A percentile compares a stretch with the other conserved stretches of the same genome.
Evolutionary conservation across 2,797 vertebrate species (phyloP).

Genomic region (Labeo calbasu): DNA sequence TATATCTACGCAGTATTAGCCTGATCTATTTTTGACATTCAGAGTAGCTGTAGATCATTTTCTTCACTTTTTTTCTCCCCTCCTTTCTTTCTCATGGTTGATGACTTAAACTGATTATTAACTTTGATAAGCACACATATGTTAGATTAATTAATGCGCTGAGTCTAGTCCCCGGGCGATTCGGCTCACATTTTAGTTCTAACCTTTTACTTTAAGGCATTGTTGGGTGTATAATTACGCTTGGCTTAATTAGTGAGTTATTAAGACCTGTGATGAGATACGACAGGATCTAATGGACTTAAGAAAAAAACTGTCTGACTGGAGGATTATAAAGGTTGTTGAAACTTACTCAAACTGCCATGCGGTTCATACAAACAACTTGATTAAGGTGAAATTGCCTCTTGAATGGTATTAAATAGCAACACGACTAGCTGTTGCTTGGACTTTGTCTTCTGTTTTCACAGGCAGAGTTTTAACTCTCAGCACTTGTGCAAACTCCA

Average conservation of each 20-base stretch:
- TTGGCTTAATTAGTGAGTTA: slow-evolving; percentile 68
- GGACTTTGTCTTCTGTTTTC: neutral
- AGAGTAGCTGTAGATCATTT: slow-evolving; percentile 19
- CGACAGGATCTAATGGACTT: slow-evolving; percentile 55
- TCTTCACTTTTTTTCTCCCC: neutral
- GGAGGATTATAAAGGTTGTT: slow-evolving; percentile 31
- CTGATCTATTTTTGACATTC: slow-evolving; percentile 33
- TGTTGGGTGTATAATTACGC: slow-evolving; percentile 71
- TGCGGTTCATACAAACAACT: slow-evolving; percentile 47
- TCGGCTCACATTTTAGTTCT: slow-evolving; percentile 62
- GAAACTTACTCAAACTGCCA: slow-evolving; percentile 30
- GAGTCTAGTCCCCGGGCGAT: slow-evolving; percentile 64
- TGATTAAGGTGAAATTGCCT: slow-evolving; percentile 48
- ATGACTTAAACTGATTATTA: slow-evolving; percentile 60
- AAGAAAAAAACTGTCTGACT: slow-evolving; percentile 25
- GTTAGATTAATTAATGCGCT: slow-evolving; percentile 74
- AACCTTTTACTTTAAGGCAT: slow-evolving; percentile 72
- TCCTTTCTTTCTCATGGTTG: slow-evolving; percentile 17
- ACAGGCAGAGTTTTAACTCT: slow-evolving; percentile 28
- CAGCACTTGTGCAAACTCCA: neutral
- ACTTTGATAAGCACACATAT: slow-evolving; percentile 64
- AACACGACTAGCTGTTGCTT: neutral
- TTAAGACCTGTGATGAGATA: slow-evolving; percentile 68
- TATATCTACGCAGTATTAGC: slow-evolving; percentile 11
- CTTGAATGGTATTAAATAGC: slow-evolving; percentile 23